phyloP scores from a whole-genome alignment of 1,140 invertebrate genomes.

The Panagrolaimus sp. region DNA sequence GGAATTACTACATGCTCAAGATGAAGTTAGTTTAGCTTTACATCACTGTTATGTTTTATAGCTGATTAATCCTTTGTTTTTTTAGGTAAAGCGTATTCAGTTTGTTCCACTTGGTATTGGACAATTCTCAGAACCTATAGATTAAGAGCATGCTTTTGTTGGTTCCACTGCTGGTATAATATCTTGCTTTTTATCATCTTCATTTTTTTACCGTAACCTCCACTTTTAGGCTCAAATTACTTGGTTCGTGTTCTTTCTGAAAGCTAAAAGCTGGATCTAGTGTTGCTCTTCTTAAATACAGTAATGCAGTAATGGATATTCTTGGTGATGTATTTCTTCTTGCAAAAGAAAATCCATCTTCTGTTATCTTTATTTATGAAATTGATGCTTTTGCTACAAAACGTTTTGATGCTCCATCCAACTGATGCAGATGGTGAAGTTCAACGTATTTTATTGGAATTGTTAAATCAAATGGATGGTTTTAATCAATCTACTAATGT shows the following conservation, averaged over 20 bases:
- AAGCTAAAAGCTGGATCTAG: conserved; percentile 87
- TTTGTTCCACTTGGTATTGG: conserved; percentile 94
- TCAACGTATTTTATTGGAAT: no score
- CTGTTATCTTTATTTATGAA: conserved; percentile 95
- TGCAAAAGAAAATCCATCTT: conserved; percentile 92
- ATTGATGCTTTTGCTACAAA: conserved; percentile 95
- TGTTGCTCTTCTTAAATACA: conserved; percentile 93
- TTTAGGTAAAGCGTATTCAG: no score
- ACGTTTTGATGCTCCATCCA: no score
- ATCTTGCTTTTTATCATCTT: conserved; percentile 16
- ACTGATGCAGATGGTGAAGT: no score
- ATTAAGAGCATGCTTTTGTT: conserved; percentile 93
- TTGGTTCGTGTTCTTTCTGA: conserved; percentile 91
- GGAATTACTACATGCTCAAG: conserved; percentile 91
- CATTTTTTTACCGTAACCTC: neutral
- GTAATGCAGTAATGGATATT: conserved; percentile 93
- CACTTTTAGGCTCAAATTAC: conserved; percentile 76
- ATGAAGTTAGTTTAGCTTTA: no score
- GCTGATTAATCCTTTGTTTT: no score
- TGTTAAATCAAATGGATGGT: no score
- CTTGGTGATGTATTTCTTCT: no score
- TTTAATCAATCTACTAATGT: no score
- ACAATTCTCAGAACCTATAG: conserved; percentile 93
- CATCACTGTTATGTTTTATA: no score
- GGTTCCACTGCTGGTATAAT: conserved; percentile 71